These are phyloP conservation scores for Stenchaetothrips biformis DNA, from an alignment of 2,888 invertebrate species.

Conservation along the genomic window DNA sequence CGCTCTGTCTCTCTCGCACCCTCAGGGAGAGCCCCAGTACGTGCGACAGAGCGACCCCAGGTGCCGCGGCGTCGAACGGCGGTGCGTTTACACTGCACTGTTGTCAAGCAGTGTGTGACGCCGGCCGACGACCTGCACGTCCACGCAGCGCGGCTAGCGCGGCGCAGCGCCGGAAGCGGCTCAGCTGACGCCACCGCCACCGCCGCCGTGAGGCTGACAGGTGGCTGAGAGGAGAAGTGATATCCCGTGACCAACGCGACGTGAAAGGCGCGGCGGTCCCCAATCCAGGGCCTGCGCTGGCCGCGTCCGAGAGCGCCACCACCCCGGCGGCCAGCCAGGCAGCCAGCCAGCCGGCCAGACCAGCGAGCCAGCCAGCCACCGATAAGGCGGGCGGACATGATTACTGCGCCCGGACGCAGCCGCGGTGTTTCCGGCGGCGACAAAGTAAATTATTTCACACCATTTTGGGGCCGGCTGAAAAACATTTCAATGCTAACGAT, in stretches of 20 bases:
- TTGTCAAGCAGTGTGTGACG: too few relatives aligned
- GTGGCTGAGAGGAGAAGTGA: not conserved
- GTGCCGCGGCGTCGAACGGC: too few relatives aligned
- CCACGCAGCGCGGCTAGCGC: too few relatives aligned
- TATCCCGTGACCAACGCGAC: conserved; percentile 18
- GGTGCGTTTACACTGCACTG: too few relatives aligned
- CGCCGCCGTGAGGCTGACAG: not conserved
- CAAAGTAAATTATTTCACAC: conserved; percentile 12
- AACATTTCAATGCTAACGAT: conserved; percentile 2
- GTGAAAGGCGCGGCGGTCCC: not conserved
- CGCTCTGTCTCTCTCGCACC: too few relatives aligned
- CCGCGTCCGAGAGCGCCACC: not conserved
- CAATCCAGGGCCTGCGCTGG: not conserved
- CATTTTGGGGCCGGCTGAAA: not conserved
- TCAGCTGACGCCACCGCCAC: not conserved
- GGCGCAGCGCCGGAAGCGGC: too few relatives aligned
- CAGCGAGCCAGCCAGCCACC: not conserved
- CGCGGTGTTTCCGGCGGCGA: not conserved
- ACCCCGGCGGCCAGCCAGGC: not conserved
- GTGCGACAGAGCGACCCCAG: too few relatives aligned
- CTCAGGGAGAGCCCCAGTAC: too few relatives aligned
- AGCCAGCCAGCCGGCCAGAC: not conserved
- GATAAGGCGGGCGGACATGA: not conserved
- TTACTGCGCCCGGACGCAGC: not conserved
- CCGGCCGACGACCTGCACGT: too few relatives aligned